Percentiles rank a stretch among this genome's conserved stretches.
Evolutionary conservation across 2,797 vertebrate genomes (phyloP).

Genomic region (Pristis pectinata): DNA sequence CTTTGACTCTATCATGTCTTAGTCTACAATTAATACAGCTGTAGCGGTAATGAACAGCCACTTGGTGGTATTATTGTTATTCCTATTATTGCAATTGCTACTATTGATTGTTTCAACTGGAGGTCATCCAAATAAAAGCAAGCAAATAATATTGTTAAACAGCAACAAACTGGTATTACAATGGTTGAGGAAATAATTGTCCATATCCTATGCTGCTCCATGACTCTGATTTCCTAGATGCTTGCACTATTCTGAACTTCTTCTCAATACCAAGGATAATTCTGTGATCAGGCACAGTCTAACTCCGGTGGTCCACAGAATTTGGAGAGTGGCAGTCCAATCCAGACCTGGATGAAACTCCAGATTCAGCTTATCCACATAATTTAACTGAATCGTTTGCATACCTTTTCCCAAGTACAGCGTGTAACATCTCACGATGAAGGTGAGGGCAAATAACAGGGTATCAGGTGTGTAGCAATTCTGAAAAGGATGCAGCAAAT

Average conservation of each 20-base stretch:
- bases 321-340: neutral
- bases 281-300: neutral
- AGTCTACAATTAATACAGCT: neutral
- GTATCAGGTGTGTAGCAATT: neutral
- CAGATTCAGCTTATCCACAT: neutral
- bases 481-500: neutral
- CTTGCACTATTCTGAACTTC: too few relatives aligned
- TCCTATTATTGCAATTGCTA: neutral
- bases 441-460: neutral
- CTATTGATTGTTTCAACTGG: slow-evolving; percentile 7
- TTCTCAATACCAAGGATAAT: neutral
- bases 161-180: neutral
- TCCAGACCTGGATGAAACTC: neutral
- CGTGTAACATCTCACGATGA: neutral
- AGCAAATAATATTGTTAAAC: neutral
- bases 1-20: neutral
- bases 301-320: neutral
- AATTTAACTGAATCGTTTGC: neutral
- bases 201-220: neutral
- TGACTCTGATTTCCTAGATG: neutral
- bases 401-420: neutral
- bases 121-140: neutral
- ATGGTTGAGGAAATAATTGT: neutral
- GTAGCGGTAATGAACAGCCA: neutral
- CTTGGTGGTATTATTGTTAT: neutral